phyloP scores from a whole-genome alignment of 2,797 vertebrate species.

The Antrozous pallidus region DNA sequence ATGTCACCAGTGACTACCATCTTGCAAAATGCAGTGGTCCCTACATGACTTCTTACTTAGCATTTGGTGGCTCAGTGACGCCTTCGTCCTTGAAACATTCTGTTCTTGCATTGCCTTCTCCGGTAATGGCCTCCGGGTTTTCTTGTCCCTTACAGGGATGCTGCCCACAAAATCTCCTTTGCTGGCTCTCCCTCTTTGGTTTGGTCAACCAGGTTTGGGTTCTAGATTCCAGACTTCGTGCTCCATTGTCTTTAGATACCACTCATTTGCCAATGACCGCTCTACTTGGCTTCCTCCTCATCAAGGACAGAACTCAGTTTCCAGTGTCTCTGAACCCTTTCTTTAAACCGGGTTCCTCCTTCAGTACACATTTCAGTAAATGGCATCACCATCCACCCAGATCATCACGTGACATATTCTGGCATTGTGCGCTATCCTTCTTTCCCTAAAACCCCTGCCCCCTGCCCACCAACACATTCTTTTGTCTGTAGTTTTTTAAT shows the following conservation, averaged over 20 bases:
- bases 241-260: neutral
- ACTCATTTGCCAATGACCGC: neutral
- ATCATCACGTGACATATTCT: neutral
- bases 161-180: neutral
- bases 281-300: neutral
- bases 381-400: neutral
- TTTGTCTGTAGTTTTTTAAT: neutral
- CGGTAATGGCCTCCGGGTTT: neutral
- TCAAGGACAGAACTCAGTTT: neutral
- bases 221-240: neutral
- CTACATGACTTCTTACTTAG: neutral
- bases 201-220: neutral
- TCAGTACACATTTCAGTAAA: neutral
- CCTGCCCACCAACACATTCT: neutral
- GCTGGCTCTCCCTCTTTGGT: neutral
- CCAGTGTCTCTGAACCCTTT: neutral
- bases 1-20: neutral
- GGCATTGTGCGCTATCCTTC: neutral
- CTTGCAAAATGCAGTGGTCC: neutral
- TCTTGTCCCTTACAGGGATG: neutral
- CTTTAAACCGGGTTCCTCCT: neutral
- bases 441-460: neutral
- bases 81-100: neutral
- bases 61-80: neutral
- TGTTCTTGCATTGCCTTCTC: neutral